Evolutionary conservation across 2,113 vertebrate species (phyloP).

Genomic region (Podilymbus podiceps): DNA sequence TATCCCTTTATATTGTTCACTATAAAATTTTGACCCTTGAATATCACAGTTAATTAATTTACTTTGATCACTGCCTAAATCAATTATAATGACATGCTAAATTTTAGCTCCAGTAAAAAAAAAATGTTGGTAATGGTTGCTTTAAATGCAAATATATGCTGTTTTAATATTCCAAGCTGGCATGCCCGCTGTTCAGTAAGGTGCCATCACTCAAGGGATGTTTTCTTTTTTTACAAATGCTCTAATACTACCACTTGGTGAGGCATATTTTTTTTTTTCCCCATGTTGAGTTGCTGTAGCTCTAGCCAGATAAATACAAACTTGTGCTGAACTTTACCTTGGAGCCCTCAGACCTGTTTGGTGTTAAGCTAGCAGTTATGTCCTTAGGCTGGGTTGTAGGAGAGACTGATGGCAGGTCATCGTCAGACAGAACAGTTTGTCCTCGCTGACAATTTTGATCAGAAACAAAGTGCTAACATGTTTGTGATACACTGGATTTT

Average conservation of each 20-base stretch:
- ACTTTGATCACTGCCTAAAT: constrained; percentile 17
- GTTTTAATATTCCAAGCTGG: neutral
- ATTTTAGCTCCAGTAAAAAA: neutral
- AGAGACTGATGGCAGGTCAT: neutral
- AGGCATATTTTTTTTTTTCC: neutral
- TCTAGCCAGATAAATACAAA: neutral
- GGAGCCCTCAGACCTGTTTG: neutral
- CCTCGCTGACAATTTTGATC: neutral
- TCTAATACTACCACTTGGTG: neutral
- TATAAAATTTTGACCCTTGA: constrained; percentile 8
- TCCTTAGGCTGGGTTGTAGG: neutral
- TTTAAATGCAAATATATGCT: constrained; percentile 43
- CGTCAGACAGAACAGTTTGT: neutral
- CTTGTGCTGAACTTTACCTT: neutral
- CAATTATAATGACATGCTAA: constrained; percentile 2
- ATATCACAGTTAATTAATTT: constrained; percentile 29
- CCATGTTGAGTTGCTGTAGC: neutral
- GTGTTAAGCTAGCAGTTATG: neutral
- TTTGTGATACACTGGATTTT: neutral
- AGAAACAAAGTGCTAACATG: neutral
- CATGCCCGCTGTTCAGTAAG: neutral
- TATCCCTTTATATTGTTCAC: neutral
- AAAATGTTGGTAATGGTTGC: neutral
- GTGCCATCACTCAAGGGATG: neutral
- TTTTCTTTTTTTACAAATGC: neutral